These are phyloP conservation scores for Myopa tessellatipennis DNA, from an alignment of 2,888 invertebrate species.

Conservation along the genomic window DNA sequence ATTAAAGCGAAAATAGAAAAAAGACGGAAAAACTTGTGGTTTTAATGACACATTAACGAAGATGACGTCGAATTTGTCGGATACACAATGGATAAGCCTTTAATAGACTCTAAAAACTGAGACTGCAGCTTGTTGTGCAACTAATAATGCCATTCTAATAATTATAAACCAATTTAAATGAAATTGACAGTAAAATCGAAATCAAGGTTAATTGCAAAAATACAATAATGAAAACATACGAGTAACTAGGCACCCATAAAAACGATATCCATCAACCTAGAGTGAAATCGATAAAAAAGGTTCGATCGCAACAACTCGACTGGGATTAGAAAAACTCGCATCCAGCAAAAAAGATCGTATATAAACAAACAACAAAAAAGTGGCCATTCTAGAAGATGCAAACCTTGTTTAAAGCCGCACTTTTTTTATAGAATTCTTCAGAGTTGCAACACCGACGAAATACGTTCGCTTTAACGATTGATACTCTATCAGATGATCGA, in stretches of 20 bases:
- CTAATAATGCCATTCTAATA: conserved; percentile 13
- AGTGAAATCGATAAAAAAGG: conserved; percentile 2
- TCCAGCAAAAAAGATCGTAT: not conserved
- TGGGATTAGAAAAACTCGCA: not conserved
- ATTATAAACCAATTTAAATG: conserved; percentile 10
- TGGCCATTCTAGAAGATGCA: conserved; percentile 2
- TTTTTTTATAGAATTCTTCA: not conserved
- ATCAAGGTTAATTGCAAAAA: conserved; percentile 23
- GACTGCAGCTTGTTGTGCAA: not conserved
- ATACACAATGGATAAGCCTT: not conserved
- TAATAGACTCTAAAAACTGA: not conserved
- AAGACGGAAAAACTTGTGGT: not conserved
- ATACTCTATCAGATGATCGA: not conserved
- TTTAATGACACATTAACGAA: conserved; percentile 8
- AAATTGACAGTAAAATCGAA: conserved; percentile 19
- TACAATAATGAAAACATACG: conserved; percentile 4
- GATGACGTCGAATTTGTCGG: not conserved
- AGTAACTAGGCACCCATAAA: not conserved
- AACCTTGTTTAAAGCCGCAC: conserved; percentile 5
- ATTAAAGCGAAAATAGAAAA: no score
- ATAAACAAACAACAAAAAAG: not conserved
- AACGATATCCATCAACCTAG: not conserved
- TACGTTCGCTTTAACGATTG: not conserved
- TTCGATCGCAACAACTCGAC: not conserved
- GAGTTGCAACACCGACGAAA: conserved; percentile 12